Evolutionary conservation across 2,797 vertebrate genomes (phyloP).

Genomic region (Sebastes miniatus): DNA sequence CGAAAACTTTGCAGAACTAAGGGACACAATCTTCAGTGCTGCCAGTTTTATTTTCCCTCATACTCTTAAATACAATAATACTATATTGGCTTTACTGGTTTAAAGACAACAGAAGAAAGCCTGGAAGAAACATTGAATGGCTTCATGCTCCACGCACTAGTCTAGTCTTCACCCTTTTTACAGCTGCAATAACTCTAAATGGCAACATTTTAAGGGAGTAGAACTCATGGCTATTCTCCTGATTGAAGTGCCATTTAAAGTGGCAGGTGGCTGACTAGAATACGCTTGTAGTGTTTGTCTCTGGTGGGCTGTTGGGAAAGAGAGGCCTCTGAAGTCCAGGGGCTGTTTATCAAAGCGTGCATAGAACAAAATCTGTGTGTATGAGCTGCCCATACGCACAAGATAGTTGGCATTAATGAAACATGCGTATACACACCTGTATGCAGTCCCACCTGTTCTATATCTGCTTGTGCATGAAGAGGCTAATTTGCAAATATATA

Average conservation of each 20-base stretch:
- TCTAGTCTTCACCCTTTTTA: slow-evolving; percentile 25
- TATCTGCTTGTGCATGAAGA: not conserved
- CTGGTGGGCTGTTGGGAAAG: slow-evolving; percentile 41
- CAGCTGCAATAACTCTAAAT: slow-evolving; percentile 51
- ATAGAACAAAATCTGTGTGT: not conserved
- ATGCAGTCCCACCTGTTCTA: not conserved
- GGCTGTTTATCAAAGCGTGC: slow-evolving; percentile 28
- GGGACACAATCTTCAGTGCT: slow-evolving; percentile 25
- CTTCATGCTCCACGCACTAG: slow-evolving; percentile 2
- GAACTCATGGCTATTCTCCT: slow-evolving; percentile 51
- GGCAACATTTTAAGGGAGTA: slow-evolving; percentile 42
- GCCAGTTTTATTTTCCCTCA: slow-evolving; percentile 26
- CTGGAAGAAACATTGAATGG: slow-evolving; percentile 10
- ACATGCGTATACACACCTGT: not conserved
- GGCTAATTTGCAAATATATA: not conserved
- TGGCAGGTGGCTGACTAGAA: slow-evolving; percentile 60
- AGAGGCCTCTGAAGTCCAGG: slow-evolving; percentile 28
- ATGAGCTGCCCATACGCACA: not conserved
- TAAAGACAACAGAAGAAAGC: slow-evolving; percentile 11
- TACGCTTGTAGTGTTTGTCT: slow-evolving; percentile 42
- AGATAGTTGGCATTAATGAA: slow-evolving; percentile 14
- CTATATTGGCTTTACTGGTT: slow-evolving; percentile 12
- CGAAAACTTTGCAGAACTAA: slow-evolving; percentile 49
- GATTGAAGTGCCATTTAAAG: slow-evolving; percentile 72
- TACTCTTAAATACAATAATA: not conserved